A percentile compares a stretch with the other conserved stretches of the same genome.
phyloP scores from a whole-genome alignment of 2,113 vertebrate species.

The Glareola pratincola region DNA sequence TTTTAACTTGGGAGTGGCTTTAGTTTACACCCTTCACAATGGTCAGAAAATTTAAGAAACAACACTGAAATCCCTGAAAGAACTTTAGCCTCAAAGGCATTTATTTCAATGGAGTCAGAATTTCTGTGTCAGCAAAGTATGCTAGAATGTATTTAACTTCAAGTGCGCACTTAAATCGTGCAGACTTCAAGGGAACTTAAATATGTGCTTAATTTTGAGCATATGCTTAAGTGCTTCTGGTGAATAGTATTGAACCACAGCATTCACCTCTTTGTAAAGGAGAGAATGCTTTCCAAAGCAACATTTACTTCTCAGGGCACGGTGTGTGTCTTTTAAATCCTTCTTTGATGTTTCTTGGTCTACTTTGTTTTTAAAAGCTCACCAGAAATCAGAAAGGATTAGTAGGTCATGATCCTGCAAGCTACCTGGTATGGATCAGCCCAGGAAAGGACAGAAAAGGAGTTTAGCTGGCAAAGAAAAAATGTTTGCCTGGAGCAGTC shows the following conservation, averaged over 20 bases:
- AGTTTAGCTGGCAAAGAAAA: slow-evolving; percentile 28
- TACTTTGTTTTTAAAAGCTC: slow-evolving; percentile 63
- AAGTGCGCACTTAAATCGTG: slow-evolving; percentile 14
- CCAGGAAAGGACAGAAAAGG: slow-evolving; percentile 20
- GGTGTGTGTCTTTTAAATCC: slow-evolving; percentile 43
- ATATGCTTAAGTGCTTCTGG: slow-evolving; percentile 54
- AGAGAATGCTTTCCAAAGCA: slow-evolving; percentile 45
- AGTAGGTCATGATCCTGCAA: slow-evolving; percentile 61
- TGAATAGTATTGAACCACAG: slow-evolving; percentile 3
- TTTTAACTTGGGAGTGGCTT: not conserved
- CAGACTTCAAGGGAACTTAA: slow-evolving; percentile 63
- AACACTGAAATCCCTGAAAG: not conserved
- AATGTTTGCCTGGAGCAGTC: slow-evolving; percentile 31
- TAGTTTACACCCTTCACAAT: not conserved
- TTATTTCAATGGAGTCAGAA: slow-evolving; percentile 28
- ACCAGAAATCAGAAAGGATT: slow-evolving; percentile 65
- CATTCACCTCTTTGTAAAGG: not conserved
- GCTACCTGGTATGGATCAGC: slow-evolving; percentile 65
- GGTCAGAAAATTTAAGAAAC: not conserved
- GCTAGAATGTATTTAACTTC: slow-evolving; percentile 43
- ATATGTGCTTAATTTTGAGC: slow-evolving; percentile 32
- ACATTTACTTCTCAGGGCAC: slow-evolving; percentile 47
- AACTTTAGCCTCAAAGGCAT: slow-evolving; percentile 30
- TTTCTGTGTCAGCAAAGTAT: slow-evolving; percentile 46
- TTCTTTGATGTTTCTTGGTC: slow-evolving; percentile 54